Conservation (phyloP, 2,888 invertebrate species). For the Drosophila ustulata region DNA sequence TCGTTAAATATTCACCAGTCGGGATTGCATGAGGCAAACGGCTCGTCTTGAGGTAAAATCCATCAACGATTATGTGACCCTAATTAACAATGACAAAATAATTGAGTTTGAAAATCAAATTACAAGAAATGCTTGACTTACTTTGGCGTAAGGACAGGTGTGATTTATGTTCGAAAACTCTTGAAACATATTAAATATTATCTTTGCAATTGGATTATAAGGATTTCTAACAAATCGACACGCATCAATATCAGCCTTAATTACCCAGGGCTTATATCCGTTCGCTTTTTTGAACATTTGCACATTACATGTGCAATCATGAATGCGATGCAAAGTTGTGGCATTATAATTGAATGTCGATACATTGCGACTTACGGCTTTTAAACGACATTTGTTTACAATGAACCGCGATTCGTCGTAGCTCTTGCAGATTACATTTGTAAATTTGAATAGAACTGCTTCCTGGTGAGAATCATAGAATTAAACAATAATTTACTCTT, state of each 20-base stretch:
- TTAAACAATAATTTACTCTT: not conserved
- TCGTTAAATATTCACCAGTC: conserved; percentile 32
- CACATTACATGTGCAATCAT: not conserved
- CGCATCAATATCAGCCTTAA: conserved; percentile 15
- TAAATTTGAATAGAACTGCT: conserved; percentile 39
- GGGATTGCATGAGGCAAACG: conserved; percentile 4
- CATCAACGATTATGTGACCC: conserved; percentile 7
- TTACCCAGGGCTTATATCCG: conserved; percentile 34
- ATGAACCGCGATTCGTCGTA: conserved; percentile 42
- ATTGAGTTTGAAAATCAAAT: not conserved
- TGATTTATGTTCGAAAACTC: conserved; percentile 32
- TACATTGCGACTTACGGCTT: conserved; percentile 32
- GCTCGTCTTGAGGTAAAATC: not conserved
- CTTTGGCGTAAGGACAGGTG: conserved; percentile 26
- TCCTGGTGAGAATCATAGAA: conserved; percentile 14
- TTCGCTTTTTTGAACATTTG: conserved; percentile 28
- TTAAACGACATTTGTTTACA: conserved; percentile 39
- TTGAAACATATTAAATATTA: conserved; percentile 7
- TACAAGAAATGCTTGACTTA: not conserved
- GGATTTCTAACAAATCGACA: conserved; percentile 9
- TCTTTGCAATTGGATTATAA: conserved; percentile 16
- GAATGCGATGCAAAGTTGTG: conserved; percentile 16
- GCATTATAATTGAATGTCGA: conserved; percentile 31
- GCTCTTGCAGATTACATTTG: conserved; percentile 42
- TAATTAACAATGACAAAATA: not conserved